Base-by-base conservation (phyloP, 2,113 vertebrate species). In the Melanostigma gelatinosum region DNA sequence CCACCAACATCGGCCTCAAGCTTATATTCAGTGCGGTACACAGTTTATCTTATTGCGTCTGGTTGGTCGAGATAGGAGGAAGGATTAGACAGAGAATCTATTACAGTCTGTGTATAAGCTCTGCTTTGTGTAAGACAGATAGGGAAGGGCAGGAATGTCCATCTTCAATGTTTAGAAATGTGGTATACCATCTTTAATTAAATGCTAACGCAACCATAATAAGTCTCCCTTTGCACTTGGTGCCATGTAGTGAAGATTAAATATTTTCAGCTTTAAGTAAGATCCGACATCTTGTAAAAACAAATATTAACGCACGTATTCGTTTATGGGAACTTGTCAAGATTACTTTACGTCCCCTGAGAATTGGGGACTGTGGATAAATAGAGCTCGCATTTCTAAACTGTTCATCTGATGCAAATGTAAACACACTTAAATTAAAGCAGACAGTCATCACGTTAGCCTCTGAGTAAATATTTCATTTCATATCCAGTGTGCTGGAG, bases 31-130 rank as follows among this genome's bases (percentile, higher is more conserved):
- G n/a, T 11, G 34, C 22, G 69, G 65, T 1, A 29, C 9, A 46
- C 73, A 11, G 46, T 83, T 89, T 72, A 74, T 83, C 88, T 82
- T 73, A 90, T 79, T 61, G 87, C 36, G 65, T 79, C 46, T 76
- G 58, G 73, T 88, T 69, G 73, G 63, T 29, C 12, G 79, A 80
- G 77, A 52, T 36, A 66, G 18, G 6, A 4, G 22, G 15, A 67
- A 42, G 50, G 48, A 61, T 61, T 67, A 67, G 44, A 48, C 8
- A 18, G 15, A 52, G 16, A 72, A 87, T 79, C 20, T 24, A 24
- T 66, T 55, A 55, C 9, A 38, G 34, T 24, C 18, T 22, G 34
- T 58, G 18, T 52, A 54, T 70, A 40, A 66, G 50, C 12, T 32
- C 18, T 16, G 54, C 4, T 48, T 55, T 77, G 13, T 48, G 20